phyloP scores from a whole-genome alignment of 1,140 invertebrate genomes.

The Sycophila sp. region DNA sequence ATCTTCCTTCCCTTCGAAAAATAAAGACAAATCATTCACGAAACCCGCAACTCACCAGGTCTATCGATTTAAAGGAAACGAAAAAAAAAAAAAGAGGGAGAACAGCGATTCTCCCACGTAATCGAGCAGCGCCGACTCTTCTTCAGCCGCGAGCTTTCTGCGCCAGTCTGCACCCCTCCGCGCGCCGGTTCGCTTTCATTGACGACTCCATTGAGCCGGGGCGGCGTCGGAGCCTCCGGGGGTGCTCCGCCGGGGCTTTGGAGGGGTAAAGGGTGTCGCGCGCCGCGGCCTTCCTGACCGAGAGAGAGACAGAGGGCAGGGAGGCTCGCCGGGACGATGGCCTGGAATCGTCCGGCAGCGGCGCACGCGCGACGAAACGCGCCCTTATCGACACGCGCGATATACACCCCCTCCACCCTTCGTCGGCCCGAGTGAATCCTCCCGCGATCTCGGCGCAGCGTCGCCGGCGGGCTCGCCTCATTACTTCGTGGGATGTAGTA shows the following conservation, averaged over 20 bases:
- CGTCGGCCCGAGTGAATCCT: too few species aligned
- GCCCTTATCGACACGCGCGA: slow-evolving; percentile 39
- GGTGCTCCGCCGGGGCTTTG: too few species aligned
- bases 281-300: slow-evolving; percentile 51
- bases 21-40: too few species aligned
- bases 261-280: not conserved
- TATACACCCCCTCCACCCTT: not conserved
- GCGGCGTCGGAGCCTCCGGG: not conserved
- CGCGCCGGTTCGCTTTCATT: slow-evolving; percentile 42
- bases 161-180: slow-evolving; percentile 41
- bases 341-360: slow-evolving; percentile 57
- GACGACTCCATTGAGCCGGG: slow-evolving; percentile 26
- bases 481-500: too few species aligned
- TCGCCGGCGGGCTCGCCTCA: too few species aligned
- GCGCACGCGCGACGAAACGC: slow-evolving; percentile 43
- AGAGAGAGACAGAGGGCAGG: slow-evolving; percentile 45
- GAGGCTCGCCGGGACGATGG: slow-evolving; percentile 58
- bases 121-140: too few species aligned
- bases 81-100: too few species aligned
- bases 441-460: too few species aligned
- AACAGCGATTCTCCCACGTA: too few species aligned
- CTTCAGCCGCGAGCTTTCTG: slow-evolving; percentile 43
- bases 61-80: too few species aligned
- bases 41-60: too few species aligned
- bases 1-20: too few species aligned